Conservation (phyloP, 2,113 vertebrate species). For the Nansenia antarctica region DNA sequence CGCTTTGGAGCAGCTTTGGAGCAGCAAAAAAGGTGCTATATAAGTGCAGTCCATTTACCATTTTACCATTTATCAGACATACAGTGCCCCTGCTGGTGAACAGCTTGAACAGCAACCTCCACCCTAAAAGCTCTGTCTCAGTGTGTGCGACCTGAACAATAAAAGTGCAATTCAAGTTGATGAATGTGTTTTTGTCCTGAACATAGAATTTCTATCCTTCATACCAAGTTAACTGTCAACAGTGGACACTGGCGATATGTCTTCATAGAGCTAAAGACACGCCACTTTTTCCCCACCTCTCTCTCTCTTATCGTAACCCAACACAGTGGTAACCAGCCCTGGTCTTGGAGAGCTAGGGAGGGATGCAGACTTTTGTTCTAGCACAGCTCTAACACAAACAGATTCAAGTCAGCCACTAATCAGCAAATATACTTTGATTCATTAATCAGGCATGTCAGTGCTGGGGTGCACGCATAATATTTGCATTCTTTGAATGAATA, state of each 20-base stretch:
- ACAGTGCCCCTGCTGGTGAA: conserved; percentile 10
- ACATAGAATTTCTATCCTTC: not conserved
- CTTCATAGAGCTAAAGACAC: not conserved
- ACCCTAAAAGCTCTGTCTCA: not conserved
- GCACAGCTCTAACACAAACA: no score
- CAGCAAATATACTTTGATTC: no score
- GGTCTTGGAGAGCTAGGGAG: not conserved
- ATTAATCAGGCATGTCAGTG: no score
- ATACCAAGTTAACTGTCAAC: not conserved
- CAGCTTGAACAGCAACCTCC: not conserved
- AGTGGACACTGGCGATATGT: not conserved
- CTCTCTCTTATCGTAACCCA: not conserved
- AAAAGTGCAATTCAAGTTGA: not conserved
- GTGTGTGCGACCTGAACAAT: not conserved
- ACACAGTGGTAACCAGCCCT: not conserved
- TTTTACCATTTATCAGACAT: no score
- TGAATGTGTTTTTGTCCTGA: not conserved
- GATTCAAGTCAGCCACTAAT: no score
- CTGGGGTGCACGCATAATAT: no score
- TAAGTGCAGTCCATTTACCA: no score
- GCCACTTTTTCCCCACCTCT: not conserved
- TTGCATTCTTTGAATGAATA: no score
- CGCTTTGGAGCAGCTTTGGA: no score
- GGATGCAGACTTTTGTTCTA: no score
- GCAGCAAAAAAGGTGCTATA: no score